Base-by-base conservation (phyloP, 2,888 invertebrate species). In the Hydriomena furcata region DNA sequence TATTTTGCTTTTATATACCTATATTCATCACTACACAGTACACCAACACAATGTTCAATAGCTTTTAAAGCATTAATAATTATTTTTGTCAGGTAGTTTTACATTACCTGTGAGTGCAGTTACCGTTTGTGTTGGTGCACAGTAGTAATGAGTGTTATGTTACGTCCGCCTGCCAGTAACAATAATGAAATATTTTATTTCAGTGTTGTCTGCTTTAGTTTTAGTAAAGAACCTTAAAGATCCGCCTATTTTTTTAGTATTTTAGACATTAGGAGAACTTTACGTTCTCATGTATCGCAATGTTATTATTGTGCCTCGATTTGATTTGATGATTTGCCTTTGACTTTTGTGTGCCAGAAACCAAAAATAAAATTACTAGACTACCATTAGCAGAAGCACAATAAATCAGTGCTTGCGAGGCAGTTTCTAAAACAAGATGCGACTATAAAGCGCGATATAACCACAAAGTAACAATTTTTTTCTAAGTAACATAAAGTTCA, bases 251-350 rank as follows among this genome's bases (percentile, higher is more conserved):
- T 8, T 27, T 28, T n/a, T 36, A 23, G 0, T 34, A 7, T n/a
- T 5, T 13, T 13, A 31, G 7, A 30, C 30, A 36, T 23, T 31
- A 24, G 10, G 17, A 31, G 7, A 21, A 24, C 13, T 12, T 35
- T 28, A 24, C 7, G 8, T 30, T 36, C 7, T 43, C 27, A 17
- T 12, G 10, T 27, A 12, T 20, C 11, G 10, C 28, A 11, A 35
- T 4, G 44, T 28, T 35, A 28, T 21, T 36, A 28, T 45, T 37
- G 30, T 7, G 24, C 17, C 30, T 45, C 31, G 45, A 36, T 45
- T 45, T 45, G 45, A 24, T 30, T 30, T 20, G 11, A 31, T 45
- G 13, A 31, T 30, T 45, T 30, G 21, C 36, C 23, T 36, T 36
- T 30, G 2, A 13, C 5, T 10, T 31, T 1, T 10, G 10, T 24